Conservation (phyloP, 2,888 invertebrate genomes). For the Notocelia uddmanniana region DNA sequence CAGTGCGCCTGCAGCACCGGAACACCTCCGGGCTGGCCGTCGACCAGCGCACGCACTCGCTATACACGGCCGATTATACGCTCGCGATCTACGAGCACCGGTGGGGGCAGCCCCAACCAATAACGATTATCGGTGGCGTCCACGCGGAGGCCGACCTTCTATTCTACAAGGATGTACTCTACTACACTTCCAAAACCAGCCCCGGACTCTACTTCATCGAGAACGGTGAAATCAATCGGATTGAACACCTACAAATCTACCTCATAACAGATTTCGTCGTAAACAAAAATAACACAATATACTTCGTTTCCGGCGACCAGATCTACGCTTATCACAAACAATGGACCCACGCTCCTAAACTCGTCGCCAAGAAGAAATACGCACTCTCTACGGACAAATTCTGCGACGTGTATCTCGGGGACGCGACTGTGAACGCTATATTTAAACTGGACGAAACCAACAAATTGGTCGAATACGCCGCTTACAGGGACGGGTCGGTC, state of each 20-base stretch:
- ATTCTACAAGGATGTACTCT: background rate
- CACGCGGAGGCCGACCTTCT: background rate
- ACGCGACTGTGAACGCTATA: background rate
- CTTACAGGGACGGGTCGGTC: background rate
- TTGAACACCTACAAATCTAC: background rate
- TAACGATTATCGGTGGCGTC: background rate
- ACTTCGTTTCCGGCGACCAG: background rate
- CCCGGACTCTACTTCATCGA: background rate
- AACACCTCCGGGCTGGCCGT: slow-evolving; percentile 8
- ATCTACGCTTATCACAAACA: background rate
- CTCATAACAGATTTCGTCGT: slow-evolving; percentile 8
- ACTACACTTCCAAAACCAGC: background rate
- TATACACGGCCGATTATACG: background rate
- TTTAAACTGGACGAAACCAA: background rate
- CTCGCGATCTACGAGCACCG: background rate
- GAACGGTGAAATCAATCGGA: no score
- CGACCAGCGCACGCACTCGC: background rate
- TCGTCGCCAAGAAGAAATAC: background rate
- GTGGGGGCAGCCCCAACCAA: no score
- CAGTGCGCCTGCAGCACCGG: background rate
- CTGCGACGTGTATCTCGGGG: slow-evolving; percentile 10
- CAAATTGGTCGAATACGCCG: slow-evolving; percentile 1
- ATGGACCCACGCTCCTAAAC: background rate
- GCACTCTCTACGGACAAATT: background rate
- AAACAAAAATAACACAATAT: background rate